Evolutionary conservation across 2,888 invertebrate genomes (phyloP).

Genomic region (Aporophyla lueneburgensis): DNA sequence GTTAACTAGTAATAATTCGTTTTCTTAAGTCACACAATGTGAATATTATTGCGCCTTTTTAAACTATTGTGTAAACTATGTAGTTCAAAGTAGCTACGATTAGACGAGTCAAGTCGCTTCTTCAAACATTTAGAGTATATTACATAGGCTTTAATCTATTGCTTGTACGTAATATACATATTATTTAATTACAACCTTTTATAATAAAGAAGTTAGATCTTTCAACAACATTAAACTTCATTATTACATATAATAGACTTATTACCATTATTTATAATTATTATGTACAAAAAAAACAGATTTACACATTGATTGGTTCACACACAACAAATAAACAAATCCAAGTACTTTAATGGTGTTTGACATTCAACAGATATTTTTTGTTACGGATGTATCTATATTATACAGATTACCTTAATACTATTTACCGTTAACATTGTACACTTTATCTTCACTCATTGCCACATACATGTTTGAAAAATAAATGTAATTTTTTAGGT

Average conservation of each 20-base stretch:
- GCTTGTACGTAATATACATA: slow-evolving; percentile 74
- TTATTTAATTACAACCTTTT: slow-evolving; percentile 81
- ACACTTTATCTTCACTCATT: slow-evolving; percentile 23
- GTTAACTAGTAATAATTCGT: slow-evolving; percentile 57
- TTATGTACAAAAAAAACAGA: slow-evolving; percentile 67
- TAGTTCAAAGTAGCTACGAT: slow-evolving; percentile 44
- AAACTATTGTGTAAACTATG: slow-evolving; percentile 47
- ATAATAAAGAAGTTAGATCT: slow-evolving; percentile 78
- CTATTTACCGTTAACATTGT: slow-evolving; percentile 42
- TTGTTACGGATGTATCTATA: slow-evolving; percentile 12
- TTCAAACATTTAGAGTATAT: slow-evolving; percentile 47
- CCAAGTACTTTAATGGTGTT: slow-evolving; percentile 11
- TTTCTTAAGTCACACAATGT: slow-evolving; percentile 54
- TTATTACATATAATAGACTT: slow-evolving; percentile 73
- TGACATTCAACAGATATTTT: slow-evolving; percentile 31
- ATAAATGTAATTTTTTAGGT: slow-evolving; percentile 15
- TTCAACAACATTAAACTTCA: slow-evolving; percentile 78
- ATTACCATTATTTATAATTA: slow-evolving; percentile 72
- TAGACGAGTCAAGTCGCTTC: slow-evolving; percentile 38
- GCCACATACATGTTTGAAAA: slow-evolving; percentile 45
- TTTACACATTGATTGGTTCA: slow-evolving; percentile 59
- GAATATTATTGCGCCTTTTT: slow-evolving; percentile 51
- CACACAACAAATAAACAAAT: slow-evolving; percentile 33
- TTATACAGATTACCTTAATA: slow-evolving; percentile 32
- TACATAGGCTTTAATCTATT: slow-evolving; percentile 76